Conservation (phyloP, 2,888 invertebrate species). For the Uloborus plumipes region DNA sequence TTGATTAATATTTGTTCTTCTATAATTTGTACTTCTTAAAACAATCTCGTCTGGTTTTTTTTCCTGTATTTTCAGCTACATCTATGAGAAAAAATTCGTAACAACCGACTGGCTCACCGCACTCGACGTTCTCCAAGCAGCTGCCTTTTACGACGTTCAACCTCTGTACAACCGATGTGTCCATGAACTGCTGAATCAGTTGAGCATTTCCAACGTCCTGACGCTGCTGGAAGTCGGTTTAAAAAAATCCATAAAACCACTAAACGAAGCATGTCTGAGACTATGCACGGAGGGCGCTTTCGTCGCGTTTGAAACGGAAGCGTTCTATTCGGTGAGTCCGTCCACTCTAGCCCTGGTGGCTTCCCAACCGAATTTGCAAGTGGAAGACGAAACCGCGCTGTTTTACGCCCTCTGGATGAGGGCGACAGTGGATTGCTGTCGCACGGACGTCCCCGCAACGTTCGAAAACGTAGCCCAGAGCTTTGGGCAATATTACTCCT, state of each 20-base stretch:
- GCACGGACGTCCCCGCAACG: neutral
- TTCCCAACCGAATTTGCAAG: constrained; percentile 9
- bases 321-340: constrained; percentile 17
- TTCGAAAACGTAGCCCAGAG: neutral
- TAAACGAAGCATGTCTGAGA: constrained; percentile 1
- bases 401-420: constrained; percentile 34
- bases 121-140: constrained; percentile 1
- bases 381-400: constrained; percentile 22
- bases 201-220: constrained; percentile 23
- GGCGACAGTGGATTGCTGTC: constrained; percentile 28
- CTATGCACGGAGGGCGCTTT: constrained; percentile 35
- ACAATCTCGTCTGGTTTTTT: too few species aligned
- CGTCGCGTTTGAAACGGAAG: constrained; percentile 19
- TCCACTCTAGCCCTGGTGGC: constrained; percentile 13
- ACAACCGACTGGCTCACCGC: constrained; percentile 4
- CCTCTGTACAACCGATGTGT: constrained; percentile 5
- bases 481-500: constrained; percentile 9
- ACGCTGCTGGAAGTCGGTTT: constrained; percentile 14
- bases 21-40: too few species aligned
- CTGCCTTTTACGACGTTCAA: constrained; percentile 5
- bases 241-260: neutral
- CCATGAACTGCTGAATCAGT: neutral
- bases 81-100: constrained; percentile 9
- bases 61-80: constrained; percentile 13
- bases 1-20: too few species aligned